Conservation (phyloP, 1,140 invertebrate species). For the Heliconius eleuchia region DNA sequence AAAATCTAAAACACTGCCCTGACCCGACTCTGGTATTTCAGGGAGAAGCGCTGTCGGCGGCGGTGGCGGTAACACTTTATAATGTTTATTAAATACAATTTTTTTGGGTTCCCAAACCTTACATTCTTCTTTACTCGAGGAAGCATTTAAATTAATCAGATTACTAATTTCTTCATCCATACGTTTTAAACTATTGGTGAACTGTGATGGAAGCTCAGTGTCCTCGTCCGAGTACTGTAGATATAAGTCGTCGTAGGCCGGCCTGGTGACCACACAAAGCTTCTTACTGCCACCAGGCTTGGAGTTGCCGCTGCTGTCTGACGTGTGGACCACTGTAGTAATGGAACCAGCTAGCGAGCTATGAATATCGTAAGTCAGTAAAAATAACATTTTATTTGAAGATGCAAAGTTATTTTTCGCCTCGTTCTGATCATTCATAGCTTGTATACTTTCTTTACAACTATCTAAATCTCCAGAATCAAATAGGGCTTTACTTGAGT, state of each 20-base stretch:
- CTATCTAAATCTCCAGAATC: constrained; percentile 59
- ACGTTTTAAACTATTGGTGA: constrained; percentile 58
- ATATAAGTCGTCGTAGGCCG: constrained; percentile 77
- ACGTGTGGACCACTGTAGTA: constrained; percentile 70
- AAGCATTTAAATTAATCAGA: constrained; percentile 75
- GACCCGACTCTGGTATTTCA: constrained; percentile 62
- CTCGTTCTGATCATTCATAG: constrained; percentile 80
- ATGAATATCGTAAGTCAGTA: constrained; percentile 78
- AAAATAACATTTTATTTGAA: constrained; percentile 73
- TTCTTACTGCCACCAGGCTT: constrained; percentile 79
- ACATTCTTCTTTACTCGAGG: constrained; percentile 75
- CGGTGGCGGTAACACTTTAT: constrained; percentile 64
- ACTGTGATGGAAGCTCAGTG: constrained; percentile 71
- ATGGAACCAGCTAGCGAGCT: constrained; percentile 71
- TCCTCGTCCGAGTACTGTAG: constrained; percentile 79
- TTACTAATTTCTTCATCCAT: constrained; percentile 78
- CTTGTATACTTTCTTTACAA: constrained; percentile 70
- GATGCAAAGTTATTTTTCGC: constrained; percentile 68
- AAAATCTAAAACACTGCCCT: constrained; percentile 63
- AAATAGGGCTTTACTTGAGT: constrained; percentile 71
- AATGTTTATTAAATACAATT: constrained; percentile 67
- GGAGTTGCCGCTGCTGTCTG: constrained; percentile 70
- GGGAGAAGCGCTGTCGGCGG: constrained; percentile 61
- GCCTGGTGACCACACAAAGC: constrained; percentile 62
- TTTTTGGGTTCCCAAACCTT: constrained; percentile 74